Evolutionary conservation across 2,797 vertebrate genomes (phyloP), one percentile per base, ranked within the genome.

Genomic region (Odontamblyopus rebecca): DNA sequence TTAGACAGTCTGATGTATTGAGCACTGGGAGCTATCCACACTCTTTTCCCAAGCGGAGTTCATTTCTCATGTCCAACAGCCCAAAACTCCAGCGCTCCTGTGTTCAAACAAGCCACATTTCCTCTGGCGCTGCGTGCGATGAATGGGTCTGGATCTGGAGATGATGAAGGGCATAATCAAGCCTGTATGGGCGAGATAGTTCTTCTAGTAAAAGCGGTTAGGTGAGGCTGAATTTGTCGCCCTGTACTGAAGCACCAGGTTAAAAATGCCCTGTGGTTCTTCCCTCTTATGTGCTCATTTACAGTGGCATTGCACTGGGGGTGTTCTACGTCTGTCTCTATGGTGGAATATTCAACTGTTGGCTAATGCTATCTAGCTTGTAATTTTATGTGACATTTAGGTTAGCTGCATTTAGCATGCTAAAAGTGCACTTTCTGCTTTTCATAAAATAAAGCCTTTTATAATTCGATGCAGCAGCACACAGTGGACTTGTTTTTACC

Each of bases 1-100:
- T 89, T 86, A 84, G 85, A 83, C 76, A 88, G 64, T 70, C 81
- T 93, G 92, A 93, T 92, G 82, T 91, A 93, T 92, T 85, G 80
- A 72, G 64, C 81, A 85, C 84, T 38, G 9, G 70, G 76, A 84
- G 76, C 79, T 72, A 82, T 84, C 83, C 76, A 77, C 74, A 75
- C 75, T 80, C 80, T 81, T 81, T 80, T 69, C 74, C 76, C 68
- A 73, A 86, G 76, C 79, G 74, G 77, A 76, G 84, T 84, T 57
- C 71, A 87, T 92, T 81, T 86, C 83, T 92, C 85, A 89, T 74
- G 69, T 61, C 29, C 72, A 67, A 78, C 70, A 75, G 69, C 60
- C 32, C 63, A 9, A 68, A 68, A 72, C 69, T 30, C 51, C 41
- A 23, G 32, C 8, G 73, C 68, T 75, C 71, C 68, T 68, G 44